phyloP scores from a whole-genome alignment of 2,797 vertebrate genomes.

The Sparidentex hasta region DNA sequence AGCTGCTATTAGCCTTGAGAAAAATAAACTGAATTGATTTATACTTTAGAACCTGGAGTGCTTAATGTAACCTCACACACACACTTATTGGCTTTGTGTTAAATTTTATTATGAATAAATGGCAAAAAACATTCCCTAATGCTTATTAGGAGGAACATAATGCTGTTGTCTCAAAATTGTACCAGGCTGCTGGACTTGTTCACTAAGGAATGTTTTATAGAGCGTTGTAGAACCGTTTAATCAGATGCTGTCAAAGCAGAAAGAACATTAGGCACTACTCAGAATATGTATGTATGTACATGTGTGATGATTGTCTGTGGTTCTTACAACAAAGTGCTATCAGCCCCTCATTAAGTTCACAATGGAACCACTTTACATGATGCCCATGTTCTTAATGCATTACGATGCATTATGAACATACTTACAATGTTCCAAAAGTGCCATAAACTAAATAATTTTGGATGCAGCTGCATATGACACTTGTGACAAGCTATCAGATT shows the following conservation, averaged over 20 bases:
- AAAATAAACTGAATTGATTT: conserved; percentile 59
- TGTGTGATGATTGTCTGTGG: background rate
- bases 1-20: conserved; percentile 31
- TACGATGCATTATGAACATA: no score
- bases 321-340: background rate
- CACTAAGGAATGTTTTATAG: background rate
- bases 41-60: conserved; percentile 31
- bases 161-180: conserved; percentile 8
- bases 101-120: conserved; percentile 53
- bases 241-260: background rate
- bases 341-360: background rate
- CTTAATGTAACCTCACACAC: conserved; percentile 49
- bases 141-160: conserved; percentile 24
- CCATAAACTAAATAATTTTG: background rate
- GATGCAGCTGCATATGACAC: background rate
- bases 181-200: background rate
- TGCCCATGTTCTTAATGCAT: no score
- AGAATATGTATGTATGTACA: background rate
- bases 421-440: background rate
- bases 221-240: background rate
- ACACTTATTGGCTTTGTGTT: conserved; percentile 57
- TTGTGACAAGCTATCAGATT: background rate
- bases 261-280: background rate
- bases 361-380: no score
- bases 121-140: conserved; percentile 19